A percentile compares a stretch with the other conserved stretches of the same genome.
Evolutionary conservation across 2,888 invertebrate genomes (phyloP).

Genomic region (Lissocephala sabroskyi): DNA sequence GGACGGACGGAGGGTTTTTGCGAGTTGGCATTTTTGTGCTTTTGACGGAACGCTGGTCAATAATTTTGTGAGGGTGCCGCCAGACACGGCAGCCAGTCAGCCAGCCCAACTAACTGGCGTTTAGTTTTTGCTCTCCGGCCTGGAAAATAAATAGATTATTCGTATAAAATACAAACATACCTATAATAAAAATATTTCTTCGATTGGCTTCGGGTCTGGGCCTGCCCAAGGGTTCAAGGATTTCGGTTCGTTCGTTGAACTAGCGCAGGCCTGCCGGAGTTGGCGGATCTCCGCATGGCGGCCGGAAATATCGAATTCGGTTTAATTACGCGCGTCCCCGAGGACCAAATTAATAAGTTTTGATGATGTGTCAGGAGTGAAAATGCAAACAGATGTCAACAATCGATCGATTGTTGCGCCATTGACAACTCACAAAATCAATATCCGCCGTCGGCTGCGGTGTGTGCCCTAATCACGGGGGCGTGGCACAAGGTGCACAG

Average conservation of each 20-base stretch:
- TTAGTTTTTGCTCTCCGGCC: slow-evolving; percentile 16
- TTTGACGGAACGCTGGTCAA: slow-evolving; percentile 58
- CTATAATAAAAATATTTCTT: slow-evolving; percentile 48
- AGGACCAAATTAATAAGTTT: slow-evolving; percentile 54
- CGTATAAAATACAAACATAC: slow-evolving; percentile 48
- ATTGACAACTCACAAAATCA: slow-evolving; percentile 44
- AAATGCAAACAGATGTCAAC: slow-evolving; percentile 55
- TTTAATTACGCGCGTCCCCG: slow-evolving; percentile 47
- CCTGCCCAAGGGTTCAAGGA: slow-evolving; percentile 60
- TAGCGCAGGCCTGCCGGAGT: slow-evolving; percentile 19
- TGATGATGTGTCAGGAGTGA: slow-evolving; percentile 31
- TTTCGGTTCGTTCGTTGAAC: slow-evolving; percentile 59
- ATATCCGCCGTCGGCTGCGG: slow-evolving; percentile 55
- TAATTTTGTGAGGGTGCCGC: slow-evolving; percentile 71
- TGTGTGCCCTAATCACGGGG: slow-evolving; percentile 48
- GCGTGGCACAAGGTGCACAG: slow-evolving; percentile 23
- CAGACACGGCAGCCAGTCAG: slow-evolving; percentile 56
- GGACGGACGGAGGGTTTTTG: no score
- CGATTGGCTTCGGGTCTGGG: no score
- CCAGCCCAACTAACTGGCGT: slow-evolving; percentile 20
- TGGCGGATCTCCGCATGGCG: slow-evolving; percentile 7
- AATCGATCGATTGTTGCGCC: slow-evolving; percentile 1
- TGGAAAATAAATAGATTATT: slow-evolving; percentile 55
- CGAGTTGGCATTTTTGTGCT: slow-evolving; percentile 8
- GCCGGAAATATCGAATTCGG: slow-evolving; percentile 68